Conservation (phyloP, 92 coral and sea anemone species). For the Epizoanthus ramosus region DNA sequence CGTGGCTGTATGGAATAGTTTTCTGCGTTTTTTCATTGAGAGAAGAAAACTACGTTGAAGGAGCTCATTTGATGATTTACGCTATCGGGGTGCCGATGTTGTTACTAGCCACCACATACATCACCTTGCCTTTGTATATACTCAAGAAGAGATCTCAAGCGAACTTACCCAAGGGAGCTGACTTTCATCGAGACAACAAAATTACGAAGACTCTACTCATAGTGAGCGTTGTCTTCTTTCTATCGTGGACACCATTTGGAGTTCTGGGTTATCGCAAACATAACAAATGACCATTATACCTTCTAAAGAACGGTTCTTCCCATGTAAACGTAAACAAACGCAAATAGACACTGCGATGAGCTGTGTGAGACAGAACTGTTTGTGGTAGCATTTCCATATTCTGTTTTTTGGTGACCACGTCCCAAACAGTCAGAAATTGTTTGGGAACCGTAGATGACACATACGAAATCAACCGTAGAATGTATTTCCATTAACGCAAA, state of each 20-base stretch:
- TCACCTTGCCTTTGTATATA: background rate
- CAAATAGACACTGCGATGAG: too few species aligned
- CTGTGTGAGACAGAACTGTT: too few species aligned
- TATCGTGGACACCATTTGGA: conserved; percentile 31
- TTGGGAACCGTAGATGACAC: too few species aligned
- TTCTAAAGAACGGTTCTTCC: background rate
- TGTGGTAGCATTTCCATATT: too few species aligned
- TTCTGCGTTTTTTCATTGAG: background rate
- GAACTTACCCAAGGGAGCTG: too few species aligned
- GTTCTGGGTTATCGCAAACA: background rate
- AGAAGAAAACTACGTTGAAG: background rate
- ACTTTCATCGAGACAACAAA: background rate
- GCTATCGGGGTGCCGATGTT: background rate
- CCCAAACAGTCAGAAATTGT: too few species aligned
- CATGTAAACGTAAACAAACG: too few species aligned
- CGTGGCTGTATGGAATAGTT: background rate
- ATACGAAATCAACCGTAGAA: too few species aligned
- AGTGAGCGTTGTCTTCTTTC: conserved; percentile 8
- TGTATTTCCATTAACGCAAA: too few species aligned
- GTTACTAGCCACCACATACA: background rate
- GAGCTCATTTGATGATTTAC: background rate
- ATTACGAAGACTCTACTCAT: conserved; percentile 12
- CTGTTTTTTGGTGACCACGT: too few species aligned
- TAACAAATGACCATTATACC: background rate
- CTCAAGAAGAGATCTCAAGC: too few species aligned